Base-by-base conservation (phyloP, 2,113 vertebrate species). In the Passer domesticus region DNA sequence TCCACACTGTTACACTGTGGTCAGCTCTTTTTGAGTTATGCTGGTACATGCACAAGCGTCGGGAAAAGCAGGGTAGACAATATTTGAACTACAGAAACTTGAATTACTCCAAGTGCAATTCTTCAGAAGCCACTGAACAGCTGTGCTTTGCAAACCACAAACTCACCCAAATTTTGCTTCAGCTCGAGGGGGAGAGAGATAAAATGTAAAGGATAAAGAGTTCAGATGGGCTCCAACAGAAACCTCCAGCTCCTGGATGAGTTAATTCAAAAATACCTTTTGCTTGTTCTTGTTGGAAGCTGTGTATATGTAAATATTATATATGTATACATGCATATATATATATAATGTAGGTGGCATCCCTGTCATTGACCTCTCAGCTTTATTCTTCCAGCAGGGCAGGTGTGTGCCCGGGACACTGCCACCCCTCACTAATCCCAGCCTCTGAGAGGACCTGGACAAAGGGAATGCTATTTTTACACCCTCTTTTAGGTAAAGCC, bases 91-190 rank as follows among this genome's bases (percentile, higher is more conserved):
- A 52, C n/a, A 63, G 70, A 96, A 95, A 92, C 94, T 92, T 96
- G 95, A 97, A 96, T 92, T 89, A 52, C 76, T 96, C 95, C 94
- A 98, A 98, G 96, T 98, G 96, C 95, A 97, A 97, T 98, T 98
- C 95, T 87, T 94, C 76, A 87, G 33, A 77, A 92, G 66, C 76
- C 60, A 67, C 64, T 95, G 80, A 49, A 68, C 84, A 77, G 53
- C 89, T 91, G 72, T 59, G 72, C 93, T 94, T 85, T 95, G 66
- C 73, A 79, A 91, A 49, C 68, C 83, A 75, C 90, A 84, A 35
- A 47, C 67, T 94, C 92, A 70, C 72, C 78, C 46, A 44, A 31
- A 66, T 31, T 64, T 83, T 30, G 43, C 90, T 88, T 88, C 64
- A 67, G 76, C 64, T 46, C 0, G 0, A 53, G 31, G 10, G 21